These are phyloP conservation scores for Mythimna impura DNA, from an alignment of 2,888 invertebrate species.

Conservation along the genomic window DNA sequence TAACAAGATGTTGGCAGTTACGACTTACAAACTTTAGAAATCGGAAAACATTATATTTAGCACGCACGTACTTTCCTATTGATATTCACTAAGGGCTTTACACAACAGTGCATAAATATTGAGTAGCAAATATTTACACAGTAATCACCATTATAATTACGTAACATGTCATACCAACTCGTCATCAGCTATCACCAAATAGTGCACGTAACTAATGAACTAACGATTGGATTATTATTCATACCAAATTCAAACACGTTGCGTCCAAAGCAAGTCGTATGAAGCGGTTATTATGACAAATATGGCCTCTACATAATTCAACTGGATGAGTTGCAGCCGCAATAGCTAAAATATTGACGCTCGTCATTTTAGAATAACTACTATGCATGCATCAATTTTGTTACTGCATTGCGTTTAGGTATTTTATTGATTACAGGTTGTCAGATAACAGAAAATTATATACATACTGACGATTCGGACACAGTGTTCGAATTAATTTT, in stretches of 20 bases:
- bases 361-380: slow-evolving; percentile 9
- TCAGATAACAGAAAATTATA: no score
- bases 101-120: slow-evolving; percentile 43
- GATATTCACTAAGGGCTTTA: slow-evolving; percentile 28
- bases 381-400: background rate
- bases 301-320: slow-evolving; percentile 41
- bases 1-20: background rate
- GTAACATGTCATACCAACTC: slow-evolving; percentile 21
- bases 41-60: slow-evolving; percentile 8
- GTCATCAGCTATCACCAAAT: slow-evolving; percentile 41
- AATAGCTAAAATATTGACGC: slow-evolving; percentile 24
- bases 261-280: slow-evolving; percentile 33
- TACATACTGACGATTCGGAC: no score
- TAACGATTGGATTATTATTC: slow-evolving; percentile 42
- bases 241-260: slow-evolving; percentile 54
- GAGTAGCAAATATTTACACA: slow-evolving; percentile 33
- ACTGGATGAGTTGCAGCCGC: slow-evolving; percentile 37
- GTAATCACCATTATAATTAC: slow-evolving; percentile 34
- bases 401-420: background rate
- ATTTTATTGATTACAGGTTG: no score
- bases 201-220: slow-evolving; percentile 36
- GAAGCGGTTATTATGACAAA: slow-evolving; percentile 55
- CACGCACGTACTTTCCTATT: slow-evolving; percentile 1
- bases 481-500: no score
- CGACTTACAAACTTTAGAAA: slow-evolving; percentile 12